Percentiles rank a stretch among this genome's conserved stretches.
Evolutionary conservation across 1,140 invertebrate species (phyloP).

Genomic region (Hylaeus volcanicus): DNA sequence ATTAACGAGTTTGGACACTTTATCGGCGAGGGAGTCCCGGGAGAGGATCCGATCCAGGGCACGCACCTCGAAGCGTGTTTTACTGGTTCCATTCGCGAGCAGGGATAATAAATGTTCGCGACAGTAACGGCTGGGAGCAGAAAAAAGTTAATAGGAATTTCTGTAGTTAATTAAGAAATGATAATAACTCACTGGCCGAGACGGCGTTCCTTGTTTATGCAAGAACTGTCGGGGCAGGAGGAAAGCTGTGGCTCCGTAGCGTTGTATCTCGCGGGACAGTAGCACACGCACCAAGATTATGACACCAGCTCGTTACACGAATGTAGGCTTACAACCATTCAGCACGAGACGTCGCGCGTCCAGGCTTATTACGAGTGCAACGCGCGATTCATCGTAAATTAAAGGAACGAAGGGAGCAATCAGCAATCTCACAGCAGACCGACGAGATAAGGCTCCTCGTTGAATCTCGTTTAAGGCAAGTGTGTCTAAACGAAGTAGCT

Average conservation of each 20-base stretch:
- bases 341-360: conserved; percentile 33
- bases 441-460: conserved; percentile 62
- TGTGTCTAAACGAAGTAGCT: conserved; percentile 30
- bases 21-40: neutral
- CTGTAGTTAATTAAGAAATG: conserved; percentile 36
- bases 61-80: conserved; percentile 10
- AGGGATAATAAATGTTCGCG: conserved; percentile 19
- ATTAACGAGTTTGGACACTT: neutral
- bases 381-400: conserved; percentile 65
- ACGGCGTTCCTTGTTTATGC: conserved; percentile 18
- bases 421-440: conserved; percentile 67
- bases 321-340: conserved; percentile 46
- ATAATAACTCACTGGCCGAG: conserved; percentile 49
- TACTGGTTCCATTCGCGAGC: neutral
- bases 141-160: conserved; percentile 48
- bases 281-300: conserved; percentile 31
- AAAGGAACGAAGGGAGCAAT: conserved; percentile 69
- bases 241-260: neutral
- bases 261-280: conserved; percentile 44
- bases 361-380: conserved; percentile 54
- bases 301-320: conserved; percentile 53
- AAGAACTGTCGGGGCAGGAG: too few species aligned
- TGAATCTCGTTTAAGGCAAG: conserved; percentile 62
- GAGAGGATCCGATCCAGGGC: conserved; percentile 11
- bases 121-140: neutral